Percentiles rank a stretch among this genome's conserved stretches.
These are phyloP conservation scores for Tillus elongatus DNA, from an alignment of 2,888 invertebrate genomes.

Conservation along the genomic window DNA sequence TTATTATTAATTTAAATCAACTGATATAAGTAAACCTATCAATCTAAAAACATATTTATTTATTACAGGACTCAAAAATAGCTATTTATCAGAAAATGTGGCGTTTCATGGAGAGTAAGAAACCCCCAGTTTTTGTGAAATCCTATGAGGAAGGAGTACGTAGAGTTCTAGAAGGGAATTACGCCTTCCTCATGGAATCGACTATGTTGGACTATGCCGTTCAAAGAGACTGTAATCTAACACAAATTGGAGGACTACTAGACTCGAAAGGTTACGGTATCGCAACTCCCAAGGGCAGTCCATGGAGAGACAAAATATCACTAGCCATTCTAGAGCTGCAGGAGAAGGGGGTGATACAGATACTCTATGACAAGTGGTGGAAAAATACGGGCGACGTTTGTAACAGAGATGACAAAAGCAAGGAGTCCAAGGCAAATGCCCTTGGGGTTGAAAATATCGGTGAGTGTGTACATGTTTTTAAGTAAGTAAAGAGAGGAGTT, in stretches of 20 bases:
- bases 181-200: constrained; percentile 97
- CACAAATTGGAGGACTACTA: constrained; percentile 87
- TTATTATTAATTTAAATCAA: too few species aligned
- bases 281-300: constrained; percentile 90
- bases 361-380: constrained; percentile 97
- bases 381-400: constrained; percentile 90
- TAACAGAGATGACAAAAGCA: constrained; percentile 72
- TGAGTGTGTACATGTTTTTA: too few species aligned
- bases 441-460: constrained; percentile 85
- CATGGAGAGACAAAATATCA: constrained; percentile 95
- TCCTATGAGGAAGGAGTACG: constrained; percentile 88
- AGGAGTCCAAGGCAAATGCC: constrained; percentile 91
- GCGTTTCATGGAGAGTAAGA: constrained; percentile 80
- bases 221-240: constrained; percentile 91
- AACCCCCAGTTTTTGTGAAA: constrained; percentile 75
- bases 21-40: too few species aligned
- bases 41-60: neutral
- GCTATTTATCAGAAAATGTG: constrained; percentile 84
- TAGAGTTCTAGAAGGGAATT: constrained; percentile 78
- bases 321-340: constrained; percentile 89
- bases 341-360: constrained; percentile 88
- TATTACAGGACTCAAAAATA: constrained; percentile 63
- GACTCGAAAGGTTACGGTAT: constrained; percentile 91
- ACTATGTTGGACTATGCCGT: constrained; percentile 94
- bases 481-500: too few species aligned